Evolutionary conservation across 2,113 vertebrate genomes (phyloP).

Genomic region (Ginglymostoma cirratum): DNA sequence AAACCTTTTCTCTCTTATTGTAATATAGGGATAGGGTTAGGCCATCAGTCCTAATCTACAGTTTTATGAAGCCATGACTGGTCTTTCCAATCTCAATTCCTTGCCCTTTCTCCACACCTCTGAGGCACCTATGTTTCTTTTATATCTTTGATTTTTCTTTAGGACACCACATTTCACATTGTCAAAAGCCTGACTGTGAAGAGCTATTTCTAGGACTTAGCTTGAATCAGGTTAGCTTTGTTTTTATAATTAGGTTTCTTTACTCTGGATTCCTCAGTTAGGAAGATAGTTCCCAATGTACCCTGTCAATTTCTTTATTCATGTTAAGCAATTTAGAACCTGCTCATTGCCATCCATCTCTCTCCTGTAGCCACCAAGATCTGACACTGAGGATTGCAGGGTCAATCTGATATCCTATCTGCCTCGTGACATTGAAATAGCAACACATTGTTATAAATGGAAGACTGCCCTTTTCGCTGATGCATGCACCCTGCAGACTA

Average conservation of each 20-base stretch:
- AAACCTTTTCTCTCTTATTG: neutral
- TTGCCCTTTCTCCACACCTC: neutral
- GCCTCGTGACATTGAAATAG: neutral
- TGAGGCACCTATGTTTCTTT: neutral
- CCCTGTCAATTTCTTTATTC: neutral
- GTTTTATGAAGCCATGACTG: neutral
- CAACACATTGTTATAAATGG: slow-evolving; percentile 1
- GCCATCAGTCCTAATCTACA: neutral
- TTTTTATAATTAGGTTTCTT: neutral
- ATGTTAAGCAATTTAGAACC: neutral
- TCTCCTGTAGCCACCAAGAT: neutral
- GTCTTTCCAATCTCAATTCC: neutral
- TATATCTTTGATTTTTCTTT: neutral
- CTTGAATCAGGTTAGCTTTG: slow-evolving; percentile 5
- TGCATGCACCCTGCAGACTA: neutral
- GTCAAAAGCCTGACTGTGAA: neutral
- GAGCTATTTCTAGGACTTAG: neutral
- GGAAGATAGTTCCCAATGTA: neutral
- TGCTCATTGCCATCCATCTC: neutral
- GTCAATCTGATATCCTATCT: neutral
- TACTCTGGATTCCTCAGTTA: neutral
- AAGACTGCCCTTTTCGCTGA: slow-evolving; percentile 3
- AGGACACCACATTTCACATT: neutral
- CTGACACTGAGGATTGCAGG: neutral
- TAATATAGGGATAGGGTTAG: neutral